Evolutionary conservation across 2,113 vertebrate species (phyloP).

Genomic region (Aspidoscelis tigris): DNA sequence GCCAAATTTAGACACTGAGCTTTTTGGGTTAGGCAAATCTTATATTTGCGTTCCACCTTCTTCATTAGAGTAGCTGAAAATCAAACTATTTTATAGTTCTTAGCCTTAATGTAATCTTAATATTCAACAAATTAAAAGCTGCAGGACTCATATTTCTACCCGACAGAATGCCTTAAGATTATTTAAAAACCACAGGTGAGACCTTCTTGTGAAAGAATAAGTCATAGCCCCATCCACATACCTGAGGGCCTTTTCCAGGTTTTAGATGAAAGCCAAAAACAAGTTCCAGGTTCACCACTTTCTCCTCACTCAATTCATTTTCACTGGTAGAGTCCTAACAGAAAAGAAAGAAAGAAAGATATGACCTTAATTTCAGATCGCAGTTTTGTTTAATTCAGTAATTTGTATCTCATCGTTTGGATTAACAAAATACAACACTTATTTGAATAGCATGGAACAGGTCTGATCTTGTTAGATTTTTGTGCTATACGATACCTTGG

Average conservation of each 20-base stretch:
- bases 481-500: neutral
- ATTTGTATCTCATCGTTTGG: neutral
- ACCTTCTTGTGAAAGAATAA: neutral
- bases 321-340: constrained; percentile 83
- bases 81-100: no score
- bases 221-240: constrained; percentile 64
- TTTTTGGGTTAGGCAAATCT: no score
- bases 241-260: constrained; percentile 86
- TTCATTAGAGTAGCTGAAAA: no score
- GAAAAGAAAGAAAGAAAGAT: constrained; percentile 38
- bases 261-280: constrained; percentile 98
- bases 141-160: neutral
- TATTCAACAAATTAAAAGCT: neutral
- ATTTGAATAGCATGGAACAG: fast-evolving
- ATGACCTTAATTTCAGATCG: neutral
- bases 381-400: neutral
- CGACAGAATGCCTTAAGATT: constrained; percentile 22
- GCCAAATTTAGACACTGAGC: no score
- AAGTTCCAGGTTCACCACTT: constrained; percentile 91
- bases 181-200: neutral
- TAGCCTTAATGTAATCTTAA: no score
- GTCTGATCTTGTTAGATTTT: neutral
- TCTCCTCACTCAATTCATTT: constrained; percentile 82
- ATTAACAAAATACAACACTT: neutral
- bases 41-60: no score